Evolutionary conservation across 2,888 invertebrate genomes (phyloP), one percentile per base, ranked within the genome.

Genomic region (Rotaria macrura): DNA sequence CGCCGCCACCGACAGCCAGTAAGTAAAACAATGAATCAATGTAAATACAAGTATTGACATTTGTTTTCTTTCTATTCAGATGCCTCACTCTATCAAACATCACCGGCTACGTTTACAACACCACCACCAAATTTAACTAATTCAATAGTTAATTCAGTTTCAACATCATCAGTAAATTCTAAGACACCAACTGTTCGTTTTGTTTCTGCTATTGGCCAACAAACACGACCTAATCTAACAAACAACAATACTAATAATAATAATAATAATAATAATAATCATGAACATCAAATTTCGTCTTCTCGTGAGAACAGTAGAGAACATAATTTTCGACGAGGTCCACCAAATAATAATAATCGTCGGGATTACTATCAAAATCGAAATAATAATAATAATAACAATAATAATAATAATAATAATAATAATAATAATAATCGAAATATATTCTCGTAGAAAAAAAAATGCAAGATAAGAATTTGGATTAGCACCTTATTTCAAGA

Each of bases 251-350:
- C 34, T 65, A 65, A 65, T 29, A 65, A 65, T 65, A 34, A 65
- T 29, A 65, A 65, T 29, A 34, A 34, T 65, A 65, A 65, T 65
- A 29, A 65, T 65, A 29, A 55, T 55, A 25, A 55, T n/a, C 5
- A 65, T 29, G 65, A 65, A 17, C 65, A 34, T 34, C 40, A 40
- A 79, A 79, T 79, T 2, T 40, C 74, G 43, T 79, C 74, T 25
- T 79, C 74, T 79, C 40, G 74, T 79, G 38, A 65, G 65, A 65
- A 65, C 65, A 65, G 65, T 65, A 65, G 65, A 34, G 65, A 65
- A 17, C 65, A 29, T 65, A n/a, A 65, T 65, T 65, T 65, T 65
- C 65, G 65, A 65, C 65, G 65, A 29, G 65, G 65, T 34, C 65
- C 65, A 65, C 65, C 74, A 43, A 40, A 40, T 40, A 79, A 40